These are phyloP conservation scores for Cryptotermes secundus DNA, from an alignment of 1,140 invertebrate species.

Conservation along the genomic window DNA sequence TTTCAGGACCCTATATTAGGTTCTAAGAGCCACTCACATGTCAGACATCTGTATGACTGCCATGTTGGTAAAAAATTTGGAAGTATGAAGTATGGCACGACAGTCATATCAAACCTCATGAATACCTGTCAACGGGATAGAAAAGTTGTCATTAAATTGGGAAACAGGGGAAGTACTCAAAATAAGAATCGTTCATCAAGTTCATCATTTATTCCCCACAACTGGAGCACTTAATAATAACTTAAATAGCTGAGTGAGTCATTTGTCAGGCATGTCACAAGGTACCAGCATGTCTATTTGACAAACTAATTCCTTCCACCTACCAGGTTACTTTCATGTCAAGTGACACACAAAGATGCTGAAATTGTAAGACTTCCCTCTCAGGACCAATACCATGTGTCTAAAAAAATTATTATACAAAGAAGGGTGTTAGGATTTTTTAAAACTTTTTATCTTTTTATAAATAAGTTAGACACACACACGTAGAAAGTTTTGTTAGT, in stretches of 20 bases:
- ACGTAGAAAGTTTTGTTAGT: constrained; percentile 27
- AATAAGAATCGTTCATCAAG: neutral
- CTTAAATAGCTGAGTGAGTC: neutral
- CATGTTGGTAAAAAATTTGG: no score
- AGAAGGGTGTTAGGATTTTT: constrained; percentile 21
- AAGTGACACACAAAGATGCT: neutral
- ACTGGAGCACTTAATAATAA: constrained; percentile 17
- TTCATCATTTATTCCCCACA: constrained; percentile 17
- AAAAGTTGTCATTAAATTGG: neutral
- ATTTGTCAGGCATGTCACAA: neutral
- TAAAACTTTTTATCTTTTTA: constrained; percentile 17
- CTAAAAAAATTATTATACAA: constrained; percentile 26
- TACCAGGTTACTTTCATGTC: neutral
- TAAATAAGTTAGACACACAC: constrained; percentile 32
- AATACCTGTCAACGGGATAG: no score
- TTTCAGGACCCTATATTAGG: no score
- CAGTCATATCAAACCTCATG: no score
- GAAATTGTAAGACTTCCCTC: neutral
- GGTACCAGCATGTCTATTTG: neutral
- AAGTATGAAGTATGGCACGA: no score
- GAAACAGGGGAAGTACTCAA: neutral
- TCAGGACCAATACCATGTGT: constrained; percentile 21
- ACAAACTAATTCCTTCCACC: neutral
- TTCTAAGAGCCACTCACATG: no score
- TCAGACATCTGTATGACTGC: no score